Percentiles rank a stretch among this genome's conserved stretches.
These are phyloP conservation scores for Columba livia DNA, from an alignment of 2,113 vertebrate species.

Conservation along the genomic window DNA sequence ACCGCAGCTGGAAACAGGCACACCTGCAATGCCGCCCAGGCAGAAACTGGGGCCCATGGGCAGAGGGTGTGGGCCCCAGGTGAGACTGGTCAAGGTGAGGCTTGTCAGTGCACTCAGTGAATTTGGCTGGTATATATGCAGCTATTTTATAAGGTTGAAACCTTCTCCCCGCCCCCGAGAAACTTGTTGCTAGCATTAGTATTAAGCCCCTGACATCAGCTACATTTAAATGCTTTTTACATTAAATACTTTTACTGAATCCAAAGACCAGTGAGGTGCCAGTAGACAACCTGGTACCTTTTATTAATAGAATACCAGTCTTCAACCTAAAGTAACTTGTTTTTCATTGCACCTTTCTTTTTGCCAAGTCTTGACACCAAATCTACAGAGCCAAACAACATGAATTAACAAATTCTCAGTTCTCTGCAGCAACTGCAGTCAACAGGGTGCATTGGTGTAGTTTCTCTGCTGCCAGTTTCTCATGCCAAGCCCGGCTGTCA, in stretches of 20 bases:
- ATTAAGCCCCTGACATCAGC: neutral
- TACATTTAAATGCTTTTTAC: neutral
- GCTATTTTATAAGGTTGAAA: neutral
- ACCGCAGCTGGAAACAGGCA: neutral
- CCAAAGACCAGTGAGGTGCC: neutral
- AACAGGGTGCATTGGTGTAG: neutral
- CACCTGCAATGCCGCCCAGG: neutral
- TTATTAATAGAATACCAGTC: neutral
- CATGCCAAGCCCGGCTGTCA: neutral
- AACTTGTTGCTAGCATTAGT: neutral
- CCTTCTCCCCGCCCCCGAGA: neutral
- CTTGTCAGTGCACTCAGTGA: neutral
- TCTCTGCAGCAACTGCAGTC: conserved; percentile 12
- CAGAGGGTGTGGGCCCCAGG: neutral
- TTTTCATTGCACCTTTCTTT: neutral
- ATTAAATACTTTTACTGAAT: neutral
- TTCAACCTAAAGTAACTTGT: neutral
- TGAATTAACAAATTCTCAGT: neutral
- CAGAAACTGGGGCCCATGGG: neutral
- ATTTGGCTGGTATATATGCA: neutral
- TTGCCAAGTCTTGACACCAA: neutral
- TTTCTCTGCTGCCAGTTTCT: neutral
- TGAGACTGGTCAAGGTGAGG: neutral
- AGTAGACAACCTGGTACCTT: neutral
- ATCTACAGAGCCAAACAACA: neutral